These are phyloP conservation scores for Anisognathus igniventris DNA, from an alignment of 2,797 vertebrate genomes.

Conservation along the genomic window DNA sequence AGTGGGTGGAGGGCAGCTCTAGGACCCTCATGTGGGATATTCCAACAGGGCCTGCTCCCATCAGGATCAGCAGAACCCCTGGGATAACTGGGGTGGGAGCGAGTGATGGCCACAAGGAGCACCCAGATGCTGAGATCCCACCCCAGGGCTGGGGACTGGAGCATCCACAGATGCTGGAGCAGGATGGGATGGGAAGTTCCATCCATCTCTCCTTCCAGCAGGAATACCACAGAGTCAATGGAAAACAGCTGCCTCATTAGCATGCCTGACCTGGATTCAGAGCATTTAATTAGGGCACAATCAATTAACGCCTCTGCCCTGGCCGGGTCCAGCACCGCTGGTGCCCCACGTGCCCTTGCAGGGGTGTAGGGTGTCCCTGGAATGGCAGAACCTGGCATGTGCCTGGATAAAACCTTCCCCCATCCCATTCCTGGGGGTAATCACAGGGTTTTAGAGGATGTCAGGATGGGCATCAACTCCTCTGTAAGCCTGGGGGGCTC, in stretches of 20 bases:
- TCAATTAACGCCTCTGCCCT: background rate
- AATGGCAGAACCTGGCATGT: background rate
- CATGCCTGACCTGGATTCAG: constrained; percentile 29
- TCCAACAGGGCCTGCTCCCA: background rate
- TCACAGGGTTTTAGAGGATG: background rate
- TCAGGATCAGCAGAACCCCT: background rate
- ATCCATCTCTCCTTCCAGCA: background rate
- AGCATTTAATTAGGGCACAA: constrained; percentile 6
- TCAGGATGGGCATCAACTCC: background rate
- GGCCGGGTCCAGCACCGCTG: rapidly evolving
- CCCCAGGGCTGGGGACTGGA: rapidly evolving
- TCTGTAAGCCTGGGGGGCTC: background rate
- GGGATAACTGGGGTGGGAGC: background rate
- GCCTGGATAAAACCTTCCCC: background rate
- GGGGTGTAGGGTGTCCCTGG: rapidly evolving
- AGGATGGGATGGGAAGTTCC: background rate
- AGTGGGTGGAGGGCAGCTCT: background rate
- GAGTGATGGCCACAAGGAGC: background rate
- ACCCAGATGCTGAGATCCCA: rapidly evolving
- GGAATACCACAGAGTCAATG: rapidly evolving
- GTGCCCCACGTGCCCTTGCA: background rate
- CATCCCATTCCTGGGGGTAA: rapidly evolving
- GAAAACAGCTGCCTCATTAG: background rate
- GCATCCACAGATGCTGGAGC: rapidly evolving
- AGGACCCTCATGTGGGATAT: background rate